Evolutionary conservation across 2,888 invertebrate genomes (phyloP).

Genomic region (Drosophila fulvimacula): DNA sequence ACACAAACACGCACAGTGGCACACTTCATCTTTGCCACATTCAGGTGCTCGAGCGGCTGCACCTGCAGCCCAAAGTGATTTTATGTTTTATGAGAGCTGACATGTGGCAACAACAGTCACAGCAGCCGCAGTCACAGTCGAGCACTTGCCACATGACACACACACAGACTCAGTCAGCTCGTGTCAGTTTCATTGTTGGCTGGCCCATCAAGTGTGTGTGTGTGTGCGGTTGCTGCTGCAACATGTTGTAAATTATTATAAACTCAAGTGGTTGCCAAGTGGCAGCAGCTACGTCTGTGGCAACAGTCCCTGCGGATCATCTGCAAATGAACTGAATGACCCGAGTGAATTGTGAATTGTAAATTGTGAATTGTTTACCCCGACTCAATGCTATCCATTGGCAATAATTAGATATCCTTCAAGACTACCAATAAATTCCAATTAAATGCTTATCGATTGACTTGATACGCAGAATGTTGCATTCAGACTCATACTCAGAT

Average conservation of each 20-base stretch:
- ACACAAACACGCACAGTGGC: slow-evolving; percentile 20
- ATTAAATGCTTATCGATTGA: slow-evolving; percentile 17
- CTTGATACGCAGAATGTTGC: neutral
- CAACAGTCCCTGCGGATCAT: slow-evolving; percentile 39
- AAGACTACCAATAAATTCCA: slow-evolving; percentile 8
- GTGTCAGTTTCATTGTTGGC: slow-evolving; percentile 65
- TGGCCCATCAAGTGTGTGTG: slow-evolving; percentile 28
- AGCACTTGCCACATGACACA: slow-evolving; percentile 48
- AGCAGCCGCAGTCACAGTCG: slow-evolving; percentile 53
- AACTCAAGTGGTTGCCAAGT: slow-evolving; percentile 67
- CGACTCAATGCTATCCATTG: slow-evolving; percentile 1
- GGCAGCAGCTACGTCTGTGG: slow-evolving; percentile 42
- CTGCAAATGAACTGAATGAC: slow-evolving; percentile 42
- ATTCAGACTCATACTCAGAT: neutral
- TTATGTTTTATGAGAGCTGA: slow-evolving; percentile 78
- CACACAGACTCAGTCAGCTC: slow-evolving; percentile 24
- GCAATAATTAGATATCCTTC: slow-evolving; percentile 28
- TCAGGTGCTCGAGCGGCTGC: slow-evolving; percentile 43
- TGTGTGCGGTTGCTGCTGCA: slow-evolving; percentile 62
- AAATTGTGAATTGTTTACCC: neutral
- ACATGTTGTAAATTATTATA: slow-evolving; percentile 70
- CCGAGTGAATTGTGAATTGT: slow-evolving; percentile 5
- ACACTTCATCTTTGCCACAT: slow-evolving; percentile 40
- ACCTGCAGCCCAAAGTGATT: slow-evolving; percentile 65
- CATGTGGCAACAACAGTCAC: slow-evolving; percentile 73